A percentile compares a stretch with the other conserved stretches of the same genome.
Conservation (phyloP, 2,888 invertebrate genomes). For the Trichacis sp. region DNA sequence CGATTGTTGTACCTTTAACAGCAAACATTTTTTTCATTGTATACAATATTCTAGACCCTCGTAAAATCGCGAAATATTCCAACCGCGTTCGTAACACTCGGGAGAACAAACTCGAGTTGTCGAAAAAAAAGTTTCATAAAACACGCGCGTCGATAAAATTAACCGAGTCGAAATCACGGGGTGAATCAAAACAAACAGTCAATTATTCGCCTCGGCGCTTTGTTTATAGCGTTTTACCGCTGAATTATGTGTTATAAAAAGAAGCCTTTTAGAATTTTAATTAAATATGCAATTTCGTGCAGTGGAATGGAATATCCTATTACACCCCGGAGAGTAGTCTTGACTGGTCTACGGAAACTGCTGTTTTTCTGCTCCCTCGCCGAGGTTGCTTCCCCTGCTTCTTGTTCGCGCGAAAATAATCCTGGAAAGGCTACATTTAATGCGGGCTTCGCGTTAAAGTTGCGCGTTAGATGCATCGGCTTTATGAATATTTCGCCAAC, state of each 20-base stretch:
- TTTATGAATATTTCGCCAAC: constrained; percentile 2
- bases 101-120: no score
- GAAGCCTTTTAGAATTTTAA: constrained; percentile 23
- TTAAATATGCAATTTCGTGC: constrained; percentile 19
- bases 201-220: neutral
- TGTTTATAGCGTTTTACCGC: constrained; percentile 4
- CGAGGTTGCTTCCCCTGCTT: constrained; percentile 6
- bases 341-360: constrained; percentile 12
- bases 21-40: no score
- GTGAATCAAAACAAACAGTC: neutral
- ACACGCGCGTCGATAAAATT: neutral
- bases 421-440: constrained; percentile 7
- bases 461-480: neutral
- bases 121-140: neutral
- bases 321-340: constrained; percentile 11
- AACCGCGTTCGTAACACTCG: no score
- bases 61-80: no score
- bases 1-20: no score
- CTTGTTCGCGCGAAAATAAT: constrained; percentile 17
- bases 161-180: neutral
- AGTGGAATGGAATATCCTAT: constrained; percentile 15
- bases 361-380: constrained; percentile 14
- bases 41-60: no score
- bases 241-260: constrained; percentile 14
- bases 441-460: neutral